Conservation (phyloP, 2,113 vertebrate species). For the Hemibagrus wyckioides region DNA sequence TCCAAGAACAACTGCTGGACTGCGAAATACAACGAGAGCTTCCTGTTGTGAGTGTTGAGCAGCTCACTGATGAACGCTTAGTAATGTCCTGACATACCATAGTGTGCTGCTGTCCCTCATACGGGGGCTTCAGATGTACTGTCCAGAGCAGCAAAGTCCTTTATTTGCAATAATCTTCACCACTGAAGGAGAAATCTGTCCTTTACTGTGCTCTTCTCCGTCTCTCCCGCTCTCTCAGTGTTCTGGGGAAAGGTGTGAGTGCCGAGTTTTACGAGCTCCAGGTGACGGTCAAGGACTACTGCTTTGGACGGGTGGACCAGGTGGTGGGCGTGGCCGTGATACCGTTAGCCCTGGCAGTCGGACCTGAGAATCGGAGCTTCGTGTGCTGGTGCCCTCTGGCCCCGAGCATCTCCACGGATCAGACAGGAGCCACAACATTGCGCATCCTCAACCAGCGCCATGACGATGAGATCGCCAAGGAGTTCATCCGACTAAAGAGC, state of each 20-base stretch:
- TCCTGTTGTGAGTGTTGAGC: slow-evolving; percentile 83
- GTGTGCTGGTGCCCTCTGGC: slow-evolving; percentile 95
- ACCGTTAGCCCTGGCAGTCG: slow-evolving; percentile 84
- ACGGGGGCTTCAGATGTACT: neutral
- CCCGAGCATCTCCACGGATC: slow-evolving; percentile 83
- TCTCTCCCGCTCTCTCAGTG: slow-evolving; percentile 63
- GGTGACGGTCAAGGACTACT: slow-evolving; percentile 95
- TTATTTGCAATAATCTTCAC: neutral
- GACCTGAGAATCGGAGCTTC: slow-evolving; percentile 87
- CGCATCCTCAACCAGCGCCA: slow-evolving; percentile 92
- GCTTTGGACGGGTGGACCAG: slow-evolving; percentile 93
- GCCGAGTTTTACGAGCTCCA: slow-evolving; percentile 94
- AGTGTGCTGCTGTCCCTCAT: neutral
- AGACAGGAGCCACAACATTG: slow-evolving; percentile 89
- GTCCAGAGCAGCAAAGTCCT: neutral
- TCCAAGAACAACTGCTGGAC: slow-evolving; percentile 98
- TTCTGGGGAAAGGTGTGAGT: slow-evolving; percentile 85
- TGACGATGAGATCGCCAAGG: slow-evolving; percentile 92
- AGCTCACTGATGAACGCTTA: neutral
- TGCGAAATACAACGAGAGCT: slow-evolving; percentile 94
- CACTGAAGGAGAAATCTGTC: neutral
- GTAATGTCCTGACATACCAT: neutral
- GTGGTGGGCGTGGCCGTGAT: slow-evolving; percentile 86
- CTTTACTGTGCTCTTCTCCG: neutral
- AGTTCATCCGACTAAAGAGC: slow-evolving; percentile 93